Evolutionary conservation across 1,140 invertebrate genomes (phyloP).

Genomic region (Dendroctonus ponderosae): DNA sequence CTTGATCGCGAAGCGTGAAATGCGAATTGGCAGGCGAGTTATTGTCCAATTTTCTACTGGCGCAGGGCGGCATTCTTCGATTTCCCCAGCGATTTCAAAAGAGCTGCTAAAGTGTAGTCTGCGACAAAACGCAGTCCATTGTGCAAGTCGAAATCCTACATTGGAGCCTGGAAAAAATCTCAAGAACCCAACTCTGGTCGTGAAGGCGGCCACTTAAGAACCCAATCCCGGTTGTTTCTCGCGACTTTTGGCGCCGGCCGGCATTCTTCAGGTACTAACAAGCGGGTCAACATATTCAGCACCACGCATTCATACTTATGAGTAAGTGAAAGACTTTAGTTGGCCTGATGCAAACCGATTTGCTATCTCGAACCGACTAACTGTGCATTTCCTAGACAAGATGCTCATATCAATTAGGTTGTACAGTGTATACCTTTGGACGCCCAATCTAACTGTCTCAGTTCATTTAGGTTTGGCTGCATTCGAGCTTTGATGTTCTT

Average conservation of each 20-base stretch:
- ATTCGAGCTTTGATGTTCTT: too few relatives aligned
- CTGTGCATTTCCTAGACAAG: too few relatives aligned
- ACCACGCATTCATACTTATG: background rate
- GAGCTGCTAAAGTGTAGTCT: background rate
- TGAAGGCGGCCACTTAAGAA: constrained; percentile 16
- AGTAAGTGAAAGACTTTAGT: too few relatives aligned
- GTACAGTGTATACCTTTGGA: too few relatives aligned
- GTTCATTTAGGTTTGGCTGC: too few relatives aligned
- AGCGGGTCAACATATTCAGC: constrained; percentile 17
- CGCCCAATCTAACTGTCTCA: too few relatives aligned
- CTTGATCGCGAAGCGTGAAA: background rate
- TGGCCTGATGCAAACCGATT: too few relatives aligned
- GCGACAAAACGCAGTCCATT: background rate
- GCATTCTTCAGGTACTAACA: constrained; percentile 14
- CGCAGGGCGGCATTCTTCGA: background rate
- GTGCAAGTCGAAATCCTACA: background rate
- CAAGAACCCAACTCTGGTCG: background rate
- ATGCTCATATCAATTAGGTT: too few relatives aligned
- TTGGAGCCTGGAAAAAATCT: constrained; percentile 3
- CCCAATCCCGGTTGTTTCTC: constrained; percentile 1
- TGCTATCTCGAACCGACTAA: too few relatives aligned
- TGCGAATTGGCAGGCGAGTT: background rate
- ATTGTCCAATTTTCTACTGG: background rate
- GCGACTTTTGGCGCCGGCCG: constrained; percentile 15
- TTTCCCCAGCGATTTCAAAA: too few relatives aligned